phyloP scores from a whole-genome alignment of 2,888 invertebrate genomes.

The Nematopogon swammerdamellus region DNA sequence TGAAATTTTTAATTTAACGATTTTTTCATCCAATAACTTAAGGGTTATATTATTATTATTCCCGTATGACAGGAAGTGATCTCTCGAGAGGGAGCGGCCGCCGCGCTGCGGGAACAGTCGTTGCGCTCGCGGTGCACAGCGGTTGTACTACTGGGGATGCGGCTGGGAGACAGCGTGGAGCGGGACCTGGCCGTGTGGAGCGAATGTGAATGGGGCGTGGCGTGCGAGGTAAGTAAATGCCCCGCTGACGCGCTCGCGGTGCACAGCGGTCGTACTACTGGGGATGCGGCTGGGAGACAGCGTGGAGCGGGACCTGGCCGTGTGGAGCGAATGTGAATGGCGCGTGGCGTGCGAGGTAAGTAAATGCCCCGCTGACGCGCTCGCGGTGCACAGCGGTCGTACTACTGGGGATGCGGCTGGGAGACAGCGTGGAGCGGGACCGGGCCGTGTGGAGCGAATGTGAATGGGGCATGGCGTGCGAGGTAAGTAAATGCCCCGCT shows the following conservation, averaged over 20 bases:
- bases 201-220: constrained; percentile 17
- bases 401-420: constrained; percentile 62
- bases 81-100: constrained; percentile 33
- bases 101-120: constrained; percentile 50
- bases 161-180: constrained; percentile 39
- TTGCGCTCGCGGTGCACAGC: constrained; percentile 29
- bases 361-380: too few species aligned
- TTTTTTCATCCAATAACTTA: too few species aligned
- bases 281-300: constrained; percentile 57
- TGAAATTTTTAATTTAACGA: too few species aligned
- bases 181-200: constrained; percentile 61
- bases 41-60: not conserved
- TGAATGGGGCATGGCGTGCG: constrained; percentile 17
- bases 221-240: constrained; percentile 18
- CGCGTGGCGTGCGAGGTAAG: constrained; percentile 19
- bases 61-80: constrained; percentile 47
- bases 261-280: constrained; percentile 51
- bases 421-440: constrained; percentile 53
- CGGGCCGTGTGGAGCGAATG: constrained; percentile 45
- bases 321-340: constrained; percentile 30
- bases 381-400: constrained; percentile 42
- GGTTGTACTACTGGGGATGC: constrained; percentile 62
- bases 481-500: too few species aligned
- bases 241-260: constrained; percentile 28
- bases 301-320: constrained; percentile 58